A percentile compares a stretch with the other conserved stretches of the same genome.
Conservation (phyloP, 1,140 invertebrate genomes). For the Eupeodes corollae region DNA sequence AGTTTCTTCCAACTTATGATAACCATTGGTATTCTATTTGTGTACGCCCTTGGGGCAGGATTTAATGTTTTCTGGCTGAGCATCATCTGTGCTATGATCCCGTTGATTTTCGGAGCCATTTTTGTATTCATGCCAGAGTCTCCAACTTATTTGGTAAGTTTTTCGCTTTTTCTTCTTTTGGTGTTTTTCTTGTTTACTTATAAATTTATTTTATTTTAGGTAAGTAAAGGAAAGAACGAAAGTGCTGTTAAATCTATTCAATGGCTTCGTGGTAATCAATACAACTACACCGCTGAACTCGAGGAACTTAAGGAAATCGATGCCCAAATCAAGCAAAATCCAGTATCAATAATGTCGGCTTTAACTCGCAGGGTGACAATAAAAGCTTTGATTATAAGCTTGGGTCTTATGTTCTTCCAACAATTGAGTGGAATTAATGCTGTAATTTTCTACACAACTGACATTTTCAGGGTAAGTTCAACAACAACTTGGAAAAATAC, state of each 20-base stretch:
- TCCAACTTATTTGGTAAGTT: constrained; percentile 44
- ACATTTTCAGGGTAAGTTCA: constrained; percentile 50
- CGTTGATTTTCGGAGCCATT: constrained; percentile 50
- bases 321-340: constrained; percentile 43
- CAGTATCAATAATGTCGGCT: constrained; percentile 43
- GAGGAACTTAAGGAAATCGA: constrained; percentile 48
- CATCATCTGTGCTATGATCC: constrained; percentile 51
- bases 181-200: background rate
- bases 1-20: constrained; percentile 68
- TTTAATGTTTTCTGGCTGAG: constrained; percentile 49
- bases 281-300: constrained; percentile 49
- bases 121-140: constrained; percentile 74
- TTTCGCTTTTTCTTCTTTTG: background rate
- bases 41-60: constrained; percentile 53
- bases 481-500: too few relatives aligned
- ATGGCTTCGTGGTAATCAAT: constrained; percentile 52
- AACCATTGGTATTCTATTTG: constrained; percentile 58
- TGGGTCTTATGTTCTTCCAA: constrained; percentile 74
- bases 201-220: constrained; percentile 11
- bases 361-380: constrained; percentile 47
- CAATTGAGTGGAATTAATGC: constrained; percentile 78
- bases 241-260: constrained; percentile 52
- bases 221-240: constrained; percentile 44
- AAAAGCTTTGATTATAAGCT: constrained; percentile 59
- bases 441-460: constrained; percentile 66